Evolutionary conservation across 2,888 invertebrate genomes (phyloP).

Genomic region (Odontomyia ornata): DNA sequence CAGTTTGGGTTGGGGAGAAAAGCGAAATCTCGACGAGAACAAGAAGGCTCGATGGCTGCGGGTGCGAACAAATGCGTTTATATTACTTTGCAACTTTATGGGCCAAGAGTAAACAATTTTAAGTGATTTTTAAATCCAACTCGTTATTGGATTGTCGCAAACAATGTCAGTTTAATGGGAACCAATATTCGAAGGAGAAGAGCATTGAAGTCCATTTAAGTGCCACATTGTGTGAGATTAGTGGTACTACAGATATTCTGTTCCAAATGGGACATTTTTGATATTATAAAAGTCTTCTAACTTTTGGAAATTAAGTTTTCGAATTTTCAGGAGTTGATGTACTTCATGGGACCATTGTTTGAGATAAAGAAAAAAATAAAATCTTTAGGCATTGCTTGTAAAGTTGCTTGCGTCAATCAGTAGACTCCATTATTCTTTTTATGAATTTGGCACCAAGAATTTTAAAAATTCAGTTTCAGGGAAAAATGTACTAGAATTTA

Average conservation of each 20-base stretch:
- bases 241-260: neutral
- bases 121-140: slow-evolving; percentile 35
- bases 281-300: too few relatives aligned
- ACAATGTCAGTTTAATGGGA: slow-evolving; percentile 33
- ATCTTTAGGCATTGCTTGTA: too few relatives aligned
- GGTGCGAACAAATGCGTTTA: slow-evolving; percentile 40
- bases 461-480: too few relatives aligned
- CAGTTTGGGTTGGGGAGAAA: neutral
- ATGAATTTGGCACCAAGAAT: too few relatives aligned
- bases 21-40: neutral
- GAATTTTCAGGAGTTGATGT: too few relatives aligned
- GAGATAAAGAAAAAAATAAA: too few relatives aligned
- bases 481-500: too few relatives aligned
- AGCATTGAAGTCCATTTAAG: neutral
- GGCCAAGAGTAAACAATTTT: slow-evolving; percentile 42
- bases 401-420: too few relatives aligned
- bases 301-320: too few relatives aligned
- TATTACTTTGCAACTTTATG: slow-evolving; percentile 38
- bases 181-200: slow-evolving; percentile 9
- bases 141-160: slow-evolving; percentile 18
- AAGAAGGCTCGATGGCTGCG: neutral
- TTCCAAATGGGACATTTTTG: neutral
- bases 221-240: neutral
- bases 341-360: too few relatives aligned
- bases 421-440: too few relatives aligned